phyloP scores from a whole-genome alignment of 2,888 invertebrate genomes.

The Drosophila meridionalis region DNA sequence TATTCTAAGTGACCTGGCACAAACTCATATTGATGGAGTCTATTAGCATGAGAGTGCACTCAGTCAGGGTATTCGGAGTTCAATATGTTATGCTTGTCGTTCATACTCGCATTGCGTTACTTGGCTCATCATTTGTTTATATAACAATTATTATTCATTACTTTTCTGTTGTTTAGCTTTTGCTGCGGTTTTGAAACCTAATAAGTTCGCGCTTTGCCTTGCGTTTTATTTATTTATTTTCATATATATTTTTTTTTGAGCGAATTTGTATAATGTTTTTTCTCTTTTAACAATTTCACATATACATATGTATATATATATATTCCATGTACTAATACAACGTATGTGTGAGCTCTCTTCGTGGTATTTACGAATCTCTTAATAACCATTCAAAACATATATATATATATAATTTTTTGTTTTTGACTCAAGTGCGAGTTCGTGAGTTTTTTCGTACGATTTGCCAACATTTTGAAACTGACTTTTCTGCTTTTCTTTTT shows the following conservation, averaged over 20 bases:
- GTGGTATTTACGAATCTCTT: slow-evolving; percentile 13
- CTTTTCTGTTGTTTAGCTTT: slow-evolving; percentile 52
- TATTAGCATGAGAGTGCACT: not conserved
- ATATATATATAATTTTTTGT: slow-evolving; percentile 8
- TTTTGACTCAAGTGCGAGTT: slow-evolving; percentile 16
- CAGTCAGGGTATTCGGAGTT: slow-evolving; percentile 30
- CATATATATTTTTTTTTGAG: slow-evolving; percentile 24
- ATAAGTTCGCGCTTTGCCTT: slow-evolving; percentile 53
- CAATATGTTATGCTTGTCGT: not conserved
- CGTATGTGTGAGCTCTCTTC: slow-evolving; percentile 27
- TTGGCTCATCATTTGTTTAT: slow-evolving; percentile 68
- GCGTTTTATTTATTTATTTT: slow-evolving; percentile 4
- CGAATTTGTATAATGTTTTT: slow-evolving; percentile 33
- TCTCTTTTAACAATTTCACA: slow-evolving; percentile 22
- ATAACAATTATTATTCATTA: slow-evolving; percentile 59
- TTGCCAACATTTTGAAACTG: slow-evolving; percentile 22
- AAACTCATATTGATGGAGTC: not conserved
- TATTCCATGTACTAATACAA: slow-evolving; percentile 18
- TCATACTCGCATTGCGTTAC: slow-evolving; percentile 29
- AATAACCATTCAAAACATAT: slow-evolving; percentile 16
- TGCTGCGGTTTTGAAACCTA: slow-evolving; percentile 71
- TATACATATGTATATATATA: slow-evolving; percentile 16
- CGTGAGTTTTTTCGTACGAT: slow-evolving; percentile 13
- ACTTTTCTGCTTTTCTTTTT: slow-evolving; percentile 20
- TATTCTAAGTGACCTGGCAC: slow-evolving; percentile 8